Conservation (phyloP, 1,140 invertebrate genomes). For the Bombus superbus region DNA sequence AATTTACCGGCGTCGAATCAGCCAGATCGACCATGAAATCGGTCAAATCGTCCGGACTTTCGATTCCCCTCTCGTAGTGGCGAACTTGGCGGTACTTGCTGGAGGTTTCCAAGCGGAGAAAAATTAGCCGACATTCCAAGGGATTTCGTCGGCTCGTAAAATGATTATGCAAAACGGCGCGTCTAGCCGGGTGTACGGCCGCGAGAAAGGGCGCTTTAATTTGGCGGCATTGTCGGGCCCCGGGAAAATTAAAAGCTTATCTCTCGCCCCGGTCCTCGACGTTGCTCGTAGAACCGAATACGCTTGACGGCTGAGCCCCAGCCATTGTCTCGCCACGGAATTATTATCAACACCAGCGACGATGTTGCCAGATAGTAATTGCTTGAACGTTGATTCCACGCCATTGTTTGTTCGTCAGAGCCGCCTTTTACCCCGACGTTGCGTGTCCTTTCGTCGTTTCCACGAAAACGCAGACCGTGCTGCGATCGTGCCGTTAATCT, state of each 20-base stretch:
- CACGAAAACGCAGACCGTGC: neutral
- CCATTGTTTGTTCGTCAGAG: constrained; percentile 67
- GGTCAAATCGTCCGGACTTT: constrained; percentile 42
- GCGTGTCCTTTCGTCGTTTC: neutral
- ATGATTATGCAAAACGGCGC: constrained; percentile 70
- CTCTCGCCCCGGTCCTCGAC: constrained; percentile 51
- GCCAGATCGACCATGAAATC: constrained; percentile 48
- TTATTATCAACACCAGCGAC: constrained; percentile 72
- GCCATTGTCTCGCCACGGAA: constrained; percentile 68
- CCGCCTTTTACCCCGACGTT: constrained; percentile 27
- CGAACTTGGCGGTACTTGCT: neutral
- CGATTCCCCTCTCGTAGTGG: neutral
- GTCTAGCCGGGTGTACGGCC: constrained; percentile 5
- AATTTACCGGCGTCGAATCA: constrained; percentile 37
- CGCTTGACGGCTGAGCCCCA: constrained; percentile 33
- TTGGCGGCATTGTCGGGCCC: constrained; percentile 70
- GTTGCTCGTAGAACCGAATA: neutral
- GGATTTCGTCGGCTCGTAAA: constrained; percentile 65
- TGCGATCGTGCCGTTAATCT: constrained; percentile 14
- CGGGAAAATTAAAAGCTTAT: constrained; percentile 77
- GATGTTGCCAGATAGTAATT: constrained; percentile 67
- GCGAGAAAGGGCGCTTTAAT: constrained; percentile 67
- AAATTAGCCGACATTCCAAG: constrained; percentile 42
- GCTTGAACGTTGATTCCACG: constrained; percentile 73
- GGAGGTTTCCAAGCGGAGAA: neutral